Conservation (phyloP, 2,888 invertebrate genomes). For the Drosophila paracracens region DNA sequence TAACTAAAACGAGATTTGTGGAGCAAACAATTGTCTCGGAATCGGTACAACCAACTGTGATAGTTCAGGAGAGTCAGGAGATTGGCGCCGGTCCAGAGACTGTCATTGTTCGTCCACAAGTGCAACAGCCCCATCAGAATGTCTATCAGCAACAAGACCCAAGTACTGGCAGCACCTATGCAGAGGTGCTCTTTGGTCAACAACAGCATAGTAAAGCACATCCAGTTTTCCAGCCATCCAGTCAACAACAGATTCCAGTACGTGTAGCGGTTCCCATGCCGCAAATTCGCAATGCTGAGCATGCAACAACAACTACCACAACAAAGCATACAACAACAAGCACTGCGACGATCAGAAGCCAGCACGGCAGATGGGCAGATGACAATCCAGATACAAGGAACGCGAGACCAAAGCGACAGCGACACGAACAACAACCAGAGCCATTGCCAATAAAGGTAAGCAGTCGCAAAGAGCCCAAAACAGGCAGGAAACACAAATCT, state of each 20-base stretch:
- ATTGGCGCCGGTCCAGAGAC: conserved; percentile 18
- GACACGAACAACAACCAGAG: conserved; percentile 67
- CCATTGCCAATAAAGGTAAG: conserved; percentile 67
- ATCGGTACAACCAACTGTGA: conserved; percentile 57
- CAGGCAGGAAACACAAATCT: conserved; percentile 51
- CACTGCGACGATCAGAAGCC: conserved; percentile 56
- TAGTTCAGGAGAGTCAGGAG: conserved; percentile 44
- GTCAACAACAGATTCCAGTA: conserved; percentile 75
- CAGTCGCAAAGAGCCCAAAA: conserved; percentile 59
- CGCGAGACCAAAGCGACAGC: conserved; percentile 57
- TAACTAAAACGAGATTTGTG: conserved; percentile 48
- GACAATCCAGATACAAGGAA: conserved; percentile 60
- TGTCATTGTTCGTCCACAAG: conserved; percentile 52
- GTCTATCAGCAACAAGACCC: conserved; percentile 46
- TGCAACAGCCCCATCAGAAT: conserved; percentile 43
- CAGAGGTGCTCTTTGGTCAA: conserved; percentile 83
- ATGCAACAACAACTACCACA: conserved; percentile 82
- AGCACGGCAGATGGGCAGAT: conserved; percentile 52
- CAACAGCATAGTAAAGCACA: conserved; percentile 67
- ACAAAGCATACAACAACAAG: conserved; percentile 61
- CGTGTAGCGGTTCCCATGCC: conserved; percentile 65
- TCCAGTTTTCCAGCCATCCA: conserved; percentile 87
- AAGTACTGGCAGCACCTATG: conserved; percentile 80
- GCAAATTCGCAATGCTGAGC: conserved; percentile 50
- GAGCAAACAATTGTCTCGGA: conserved; percentile 47